Conservation (phyloP, 2,797 vertebrate species). For the Kryptopterus vitreolus region DNA sequence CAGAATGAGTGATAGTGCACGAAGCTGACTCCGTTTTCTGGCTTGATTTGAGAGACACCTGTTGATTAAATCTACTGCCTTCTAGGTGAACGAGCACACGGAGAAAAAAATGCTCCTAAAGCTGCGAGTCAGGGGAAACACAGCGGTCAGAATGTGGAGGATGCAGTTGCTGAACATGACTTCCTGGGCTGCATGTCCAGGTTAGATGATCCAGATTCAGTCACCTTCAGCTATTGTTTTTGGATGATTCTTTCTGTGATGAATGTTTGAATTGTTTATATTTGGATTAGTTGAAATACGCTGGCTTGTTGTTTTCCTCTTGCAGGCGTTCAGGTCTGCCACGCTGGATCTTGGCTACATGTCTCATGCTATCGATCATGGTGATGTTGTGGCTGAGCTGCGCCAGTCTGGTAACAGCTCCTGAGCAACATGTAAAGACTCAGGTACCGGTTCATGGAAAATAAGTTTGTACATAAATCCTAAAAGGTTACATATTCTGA, state of each 20-base stretch:
- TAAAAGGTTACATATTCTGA: no score
- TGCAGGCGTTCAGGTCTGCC: slow-evolving; percentile 91
- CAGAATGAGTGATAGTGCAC: background rate
- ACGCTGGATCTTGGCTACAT: slow-evolving; percentile 92
- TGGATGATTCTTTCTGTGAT: background rate
- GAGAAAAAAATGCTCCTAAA: slow-evolving; percentile 69
- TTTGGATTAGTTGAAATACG: background rate
- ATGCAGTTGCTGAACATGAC: slow-evolving; percentile 82
- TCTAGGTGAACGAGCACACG: slow-evolving; percentile 66
- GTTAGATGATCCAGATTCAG: slow-evolving; percentile 66
- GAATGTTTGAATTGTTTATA: background rate
- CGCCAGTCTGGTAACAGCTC: slow-evolving; percentile 90
- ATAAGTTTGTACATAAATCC: background rate
- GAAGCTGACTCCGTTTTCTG: background rate
- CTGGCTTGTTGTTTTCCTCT: background rate
- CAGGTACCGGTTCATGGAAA: slow-evolving; percentile 73
- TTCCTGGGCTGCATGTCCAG: slow-evolving; percentile 97
- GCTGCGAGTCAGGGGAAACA: slow-evolving; percentile 75
- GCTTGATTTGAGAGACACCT: slow-evolving; percentile 28
- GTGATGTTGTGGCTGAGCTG: slow-evolving; percentile 98
- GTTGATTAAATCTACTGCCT: slow-evolving; percentile 21
- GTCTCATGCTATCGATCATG: slow-evolving; percentile 93
- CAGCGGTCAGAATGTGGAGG: slow-evolving; percentile 69
- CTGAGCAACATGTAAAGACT: slow-evolving; percentile 88
- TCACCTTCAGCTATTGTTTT: background rate